phyloP scores from a whole-genome alignment of 2,113 vertebrate species.

The Chionis minor region DNA sequence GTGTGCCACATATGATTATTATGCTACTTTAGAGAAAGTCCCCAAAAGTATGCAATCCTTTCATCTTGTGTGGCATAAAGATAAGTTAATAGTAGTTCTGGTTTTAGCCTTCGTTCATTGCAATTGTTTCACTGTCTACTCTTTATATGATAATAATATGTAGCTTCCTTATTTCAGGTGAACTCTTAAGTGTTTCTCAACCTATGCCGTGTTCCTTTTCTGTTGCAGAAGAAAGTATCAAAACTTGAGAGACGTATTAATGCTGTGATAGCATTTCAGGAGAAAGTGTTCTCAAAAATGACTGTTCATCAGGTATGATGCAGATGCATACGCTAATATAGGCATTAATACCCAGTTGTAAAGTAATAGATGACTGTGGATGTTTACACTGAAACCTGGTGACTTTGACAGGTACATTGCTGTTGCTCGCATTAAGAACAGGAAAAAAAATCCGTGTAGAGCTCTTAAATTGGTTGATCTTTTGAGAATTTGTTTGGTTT shows the following conservation, averaged over 20 bases:
- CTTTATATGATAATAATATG: background rate
- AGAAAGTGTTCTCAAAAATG: background rate
- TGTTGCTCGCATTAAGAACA: background rate
- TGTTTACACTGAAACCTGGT: background rate
- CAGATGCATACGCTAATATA: background rate
- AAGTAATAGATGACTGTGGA: background rate
- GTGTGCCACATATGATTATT: background rate
- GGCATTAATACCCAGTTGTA: background rate
- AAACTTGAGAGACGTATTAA: constrained; percentile 26
- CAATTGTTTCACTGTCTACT: background rate
- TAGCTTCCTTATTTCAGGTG: background rate
- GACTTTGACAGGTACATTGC: background rate
- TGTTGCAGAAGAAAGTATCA: constrained; percentile 49
- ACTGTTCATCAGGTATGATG: constrained; percentile 10
- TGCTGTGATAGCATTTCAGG: background rate
- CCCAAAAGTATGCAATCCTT: background rate
- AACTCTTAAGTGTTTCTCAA: background rate
- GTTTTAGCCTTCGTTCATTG: background rate
- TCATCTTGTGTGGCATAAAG: background rate
- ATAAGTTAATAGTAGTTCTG: background rate
- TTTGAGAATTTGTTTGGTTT: background rate
- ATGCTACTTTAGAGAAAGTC: background rate
- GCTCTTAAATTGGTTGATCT: background rate
- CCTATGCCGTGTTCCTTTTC: background rate
- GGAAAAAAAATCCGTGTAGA: background rate